Percentiles rank a stretch among this genome's conserved stretches.
Evolutionary conservation across 2,888 invertebrate genomes (phyloP).

Genomic region (Embidobia sp.): DNA sequence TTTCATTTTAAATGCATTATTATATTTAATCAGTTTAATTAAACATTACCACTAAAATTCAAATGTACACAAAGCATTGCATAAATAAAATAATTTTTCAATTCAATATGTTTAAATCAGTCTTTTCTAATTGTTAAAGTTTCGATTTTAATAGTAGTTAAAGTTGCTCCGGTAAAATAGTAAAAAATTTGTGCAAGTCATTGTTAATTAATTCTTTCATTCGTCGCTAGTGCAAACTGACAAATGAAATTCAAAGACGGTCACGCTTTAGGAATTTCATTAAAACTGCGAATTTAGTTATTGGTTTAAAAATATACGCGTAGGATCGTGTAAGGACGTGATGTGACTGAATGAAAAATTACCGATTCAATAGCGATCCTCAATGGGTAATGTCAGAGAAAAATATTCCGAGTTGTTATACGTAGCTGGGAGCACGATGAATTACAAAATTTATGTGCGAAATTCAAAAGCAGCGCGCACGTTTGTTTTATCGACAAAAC

Average conservation of each 20-base stretch:
- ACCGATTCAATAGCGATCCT: constrained; percentile 38
- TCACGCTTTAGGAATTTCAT: constrained; percentile 77
- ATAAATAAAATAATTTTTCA: too few relatives aligned
- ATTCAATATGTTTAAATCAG: too few relatives aligned
- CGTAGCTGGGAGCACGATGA: constrained; percentile 2
- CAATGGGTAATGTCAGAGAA: constrained; percentile 35
- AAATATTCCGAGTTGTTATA: constrained; percentile 50
- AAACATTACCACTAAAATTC: too few relatives aligned
- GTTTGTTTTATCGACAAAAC: constrained; percentile 22
- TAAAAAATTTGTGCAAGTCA: too few relatives aligned
- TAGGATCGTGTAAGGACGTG: constrained; percentile 74
- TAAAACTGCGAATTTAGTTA: constrained; percentile 79
- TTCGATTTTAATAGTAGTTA: too few relatives aligned
- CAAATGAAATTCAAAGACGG: constrained; percentile 75
- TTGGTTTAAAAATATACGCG: constrained; percentile 75
- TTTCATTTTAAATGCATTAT: too few relatives aligned
- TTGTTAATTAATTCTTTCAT: constrained; percentile 22
- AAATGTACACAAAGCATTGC: too few relatives aligned
- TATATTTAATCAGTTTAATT: too few relatives aligned
- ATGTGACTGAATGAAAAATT: constrained; percentile 68
- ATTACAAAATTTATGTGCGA: constrained; percentile 36
- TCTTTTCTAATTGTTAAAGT: too few relatives aligned
- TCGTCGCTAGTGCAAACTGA: not conserved
- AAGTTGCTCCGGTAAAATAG: too few relatives aligned
- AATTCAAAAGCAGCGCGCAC: constrained; percentile 18